Percentiles rank a stretch among this genome's conserved stretches.
These are phyloP conservation scores for Kuschelorhynchus macadamiae DNA, from an alignment of 2,888 invertebrate species.

Conservation along the genomic window DNA sequence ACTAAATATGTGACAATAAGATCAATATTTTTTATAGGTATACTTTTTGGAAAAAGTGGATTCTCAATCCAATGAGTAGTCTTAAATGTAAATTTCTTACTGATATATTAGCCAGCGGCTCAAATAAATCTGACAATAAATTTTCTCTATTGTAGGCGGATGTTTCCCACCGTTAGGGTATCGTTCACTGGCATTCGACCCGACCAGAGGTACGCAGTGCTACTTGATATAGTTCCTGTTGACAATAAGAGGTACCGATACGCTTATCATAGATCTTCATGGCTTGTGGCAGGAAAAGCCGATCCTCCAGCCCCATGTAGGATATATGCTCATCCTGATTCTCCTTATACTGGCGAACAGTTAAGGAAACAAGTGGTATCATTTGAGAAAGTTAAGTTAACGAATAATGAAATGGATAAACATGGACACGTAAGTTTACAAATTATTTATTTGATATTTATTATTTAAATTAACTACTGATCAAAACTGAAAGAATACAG, in stretches of 20 bases:
- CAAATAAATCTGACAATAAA: not conserved
- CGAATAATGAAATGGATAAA: slow-evolving; percentile 98
- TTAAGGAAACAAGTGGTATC: slow-evolving; percentile 96
- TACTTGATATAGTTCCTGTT: slow-evolving; percentile 97
- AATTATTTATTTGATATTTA: too few relatives aligned
- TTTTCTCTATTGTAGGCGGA: slow-evolving; percentile 79
- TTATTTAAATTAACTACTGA: too few relatives aligned
- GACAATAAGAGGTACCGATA: slow-evolving; percentile 97
- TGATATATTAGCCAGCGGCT: too few relatives aligned
- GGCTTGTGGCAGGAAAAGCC: slow-evolving; percentile 98
- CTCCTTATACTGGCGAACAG: slow-evolving; percentile 95
- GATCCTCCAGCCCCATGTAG: slow-evolving; percentile 96
- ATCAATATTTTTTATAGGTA: too few relatives aligned
- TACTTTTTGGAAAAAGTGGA: too few relatives aligned
- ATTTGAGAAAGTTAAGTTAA: slow-evolving; percentile 98
- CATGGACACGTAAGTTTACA: slow-evolving; percentile 88
- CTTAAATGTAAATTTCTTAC: too few relatives aligned
- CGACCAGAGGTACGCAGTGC: slow-evolving; percentile 90
- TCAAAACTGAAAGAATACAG: too few relatives aligned
- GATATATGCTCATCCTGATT: slow-evolving; percentile 96
- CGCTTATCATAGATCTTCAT: slow-evolving; percentile 98
- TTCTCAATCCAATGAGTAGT: too few relatives aligned
- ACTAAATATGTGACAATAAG: too few relatives aligned
- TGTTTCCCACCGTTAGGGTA: slow-evolving; percentile 97
- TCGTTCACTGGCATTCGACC: slow-evolving; percentile 89